Evolutionary conservation across 2,113 vertebrate genomes (phyloP).

Genomic region (Stercorarius parasiticus): DNA sequence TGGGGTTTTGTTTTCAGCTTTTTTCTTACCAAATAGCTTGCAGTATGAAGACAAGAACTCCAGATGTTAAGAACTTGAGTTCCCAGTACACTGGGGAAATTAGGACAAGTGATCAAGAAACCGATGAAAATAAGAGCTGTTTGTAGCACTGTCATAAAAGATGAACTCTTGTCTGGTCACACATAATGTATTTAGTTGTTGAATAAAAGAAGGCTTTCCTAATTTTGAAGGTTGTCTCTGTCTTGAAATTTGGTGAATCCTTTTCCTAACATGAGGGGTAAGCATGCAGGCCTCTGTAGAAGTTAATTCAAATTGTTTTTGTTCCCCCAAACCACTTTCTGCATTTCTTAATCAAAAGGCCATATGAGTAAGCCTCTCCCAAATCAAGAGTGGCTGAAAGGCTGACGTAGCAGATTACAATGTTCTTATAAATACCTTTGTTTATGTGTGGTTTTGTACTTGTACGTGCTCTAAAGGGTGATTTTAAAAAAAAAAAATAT

Average conservation of each 20-base stretch:
- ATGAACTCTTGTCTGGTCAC: not conserved
- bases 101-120: not conserved
- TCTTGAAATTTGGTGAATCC: not conserved
- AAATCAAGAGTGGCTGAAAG: not conserved
- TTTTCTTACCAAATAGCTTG: not conserved
- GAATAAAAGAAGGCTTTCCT: not conserved
- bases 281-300: not conserved
- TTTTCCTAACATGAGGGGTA: not conserved
- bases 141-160: not conserved
- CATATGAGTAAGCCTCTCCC: not conserved
- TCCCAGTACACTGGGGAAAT: conserved; percentile 21
- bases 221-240: not conserved
- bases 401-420: not conserved
- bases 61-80: conserved; percentile 9
- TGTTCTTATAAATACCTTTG: not conserved
- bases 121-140: not conserved
- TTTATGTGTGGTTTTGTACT: not conserved
- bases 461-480: not conserved
- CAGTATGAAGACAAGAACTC: not conserved
- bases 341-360: not conserved
- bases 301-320: not conserved
- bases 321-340: not conserved
- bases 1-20: not conserved
- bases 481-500: not conserved
- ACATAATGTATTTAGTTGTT: not conserved